phyloP scores from a whole-genome alignment of 2,888 invertebrate genomes.

The Phaonia tiefii region DNA sequence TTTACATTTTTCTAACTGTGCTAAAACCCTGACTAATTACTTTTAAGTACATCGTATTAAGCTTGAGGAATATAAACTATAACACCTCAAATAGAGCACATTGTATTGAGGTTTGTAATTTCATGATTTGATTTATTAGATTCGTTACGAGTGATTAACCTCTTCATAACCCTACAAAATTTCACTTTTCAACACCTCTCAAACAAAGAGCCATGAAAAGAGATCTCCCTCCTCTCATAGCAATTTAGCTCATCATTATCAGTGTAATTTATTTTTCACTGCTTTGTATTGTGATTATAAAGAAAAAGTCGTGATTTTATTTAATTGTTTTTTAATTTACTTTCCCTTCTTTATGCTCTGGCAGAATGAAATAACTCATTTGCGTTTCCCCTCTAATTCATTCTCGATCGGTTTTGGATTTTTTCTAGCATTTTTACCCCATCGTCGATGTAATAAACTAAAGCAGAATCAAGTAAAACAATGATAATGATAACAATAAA shows the following conservation, averaged over 20 bases:
- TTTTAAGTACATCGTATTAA: no score
- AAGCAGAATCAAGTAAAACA: no score
- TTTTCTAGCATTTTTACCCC: conserved; percentile 37
- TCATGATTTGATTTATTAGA: not conserved
- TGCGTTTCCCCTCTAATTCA: conserved; percentile 12
- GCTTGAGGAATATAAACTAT: no score
- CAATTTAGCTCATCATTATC: conserved; percentile 17
- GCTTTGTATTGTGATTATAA: conserved; percentile 12
- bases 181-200: conserved; percentile 22
- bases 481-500: no score
- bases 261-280: conserved; percentile 50
- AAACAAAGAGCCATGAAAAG: conserved; percentile 15
- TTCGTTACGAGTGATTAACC: conserved; percentile 4
- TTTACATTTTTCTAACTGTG: no score
- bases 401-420: conserved; percentile 4
- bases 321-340: conserved; percentile 55
- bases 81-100: no score
- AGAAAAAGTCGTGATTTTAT: conserved; percentile 53
- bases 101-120: no score
- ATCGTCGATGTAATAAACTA: conserved; percentile 21
- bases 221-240: not conserved
- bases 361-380: no score
- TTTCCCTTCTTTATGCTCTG: conserved; percentile 43
- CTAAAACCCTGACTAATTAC: no score
- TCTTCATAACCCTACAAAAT: conserved; percentile 15